These are phyloP conservation scores for Paedocypris sp. DNA, from an alignment of 2,113 vertebrate genomes.

Conservation along the genomic window DNA sequence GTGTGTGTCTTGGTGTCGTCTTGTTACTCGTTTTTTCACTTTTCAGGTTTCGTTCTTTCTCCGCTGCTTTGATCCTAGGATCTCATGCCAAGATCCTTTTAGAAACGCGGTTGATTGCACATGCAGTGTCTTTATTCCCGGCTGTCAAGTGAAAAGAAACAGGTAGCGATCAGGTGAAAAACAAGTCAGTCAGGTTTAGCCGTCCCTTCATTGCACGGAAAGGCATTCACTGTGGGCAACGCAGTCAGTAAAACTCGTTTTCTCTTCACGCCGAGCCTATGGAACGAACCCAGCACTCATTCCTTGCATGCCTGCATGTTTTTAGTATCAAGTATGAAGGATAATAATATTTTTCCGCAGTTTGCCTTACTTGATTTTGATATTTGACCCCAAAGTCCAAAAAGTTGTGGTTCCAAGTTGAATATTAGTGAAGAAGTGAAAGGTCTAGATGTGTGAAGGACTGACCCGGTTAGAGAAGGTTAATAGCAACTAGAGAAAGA, in stretches of 20 bases:
- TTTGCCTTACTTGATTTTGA: too few species aligned
- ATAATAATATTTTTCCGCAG: neutral
- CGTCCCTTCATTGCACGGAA: neutral
- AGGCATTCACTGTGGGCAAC: neutral
- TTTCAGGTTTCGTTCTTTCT: neutral
- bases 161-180: neutral
- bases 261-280: neutral
- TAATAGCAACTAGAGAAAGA: too few species aligned
- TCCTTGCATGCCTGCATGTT: neutral
- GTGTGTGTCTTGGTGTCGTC: neutral
- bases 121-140: neutral
- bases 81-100: neutral
- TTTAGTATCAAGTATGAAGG: neutral
- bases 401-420: too few species aligned
- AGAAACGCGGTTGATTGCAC: neutral
- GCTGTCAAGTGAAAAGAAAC: neutral
- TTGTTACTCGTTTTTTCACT: neutral
- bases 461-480: too few species aligned
- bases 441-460: too few species aligned
- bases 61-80: neutral
- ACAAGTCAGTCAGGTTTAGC: slow-evolving; percentile 19
- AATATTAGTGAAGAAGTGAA: too few species aligned
- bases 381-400: too few species aligned
- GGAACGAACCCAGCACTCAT: neutral
- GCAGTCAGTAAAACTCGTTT: slow-evolving; percentile 22